A percentile compares a stretch with the other conserved stretches of the same genome.
These are phyloP conservation scores for Allygus modestus DNA, from an alignment of 2,888 invertebrate genomes.

Conservation along the genomic window DNA sequence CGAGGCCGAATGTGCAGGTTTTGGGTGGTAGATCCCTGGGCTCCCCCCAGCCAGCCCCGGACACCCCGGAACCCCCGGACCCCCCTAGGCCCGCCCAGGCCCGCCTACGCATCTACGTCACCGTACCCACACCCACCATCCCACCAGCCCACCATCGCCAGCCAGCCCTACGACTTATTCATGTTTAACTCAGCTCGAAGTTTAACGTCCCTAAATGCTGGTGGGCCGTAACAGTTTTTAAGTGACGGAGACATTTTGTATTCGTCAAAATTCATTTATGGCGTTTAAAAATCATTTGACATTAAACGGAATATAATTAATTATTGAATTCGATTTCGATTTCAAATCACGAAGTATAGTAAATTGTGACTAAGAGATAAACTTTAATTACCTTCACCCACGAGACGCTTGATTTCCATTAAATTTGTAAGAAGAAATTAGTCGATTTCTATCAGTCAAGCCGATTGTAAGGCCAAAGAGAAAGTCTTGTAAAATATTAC, in stretches of 20 bases:
- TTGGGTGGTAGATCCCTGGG: slow-evolving; percentile 5
- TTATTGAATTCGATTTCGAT: no score
- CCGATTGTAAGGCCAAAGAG: no score
- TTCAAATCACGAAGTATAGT: no score
- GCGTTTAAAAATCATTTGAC: no score
- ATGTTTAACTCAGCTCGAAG: neutral
- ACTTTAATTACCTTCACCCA: no score
- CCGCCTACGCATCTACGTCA: neutral
- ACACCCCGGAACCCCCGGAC: neutral
- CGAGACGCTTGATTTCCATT: no score
- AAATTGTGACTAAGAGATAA: no score
- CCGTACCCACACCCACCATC: neutral
- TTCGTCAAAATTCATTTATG: no score
- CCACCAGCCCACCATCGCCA: neutral
- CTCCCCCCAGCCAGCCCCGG: neutral
- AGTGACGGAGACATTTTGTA: neutral
- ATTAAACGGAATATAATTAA: no score
- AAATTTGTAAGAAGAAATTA: no score
- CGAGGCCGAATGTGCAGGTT: slow-evolving; percentile 29
- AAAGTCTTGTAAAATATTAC: no score
- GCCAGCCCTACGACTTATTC: neutral
- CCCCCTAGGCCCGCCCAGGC: slow-evolving; percentile 13
- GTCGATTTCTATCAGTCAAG: no score
- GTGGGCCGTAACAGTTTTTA: neutral
- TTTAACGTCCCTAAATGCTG: neutral